Evolutionary conservation across 2,113 vertebrate species (phyloP).

Genomic region (Prochilodus magdalenae): DNA sequence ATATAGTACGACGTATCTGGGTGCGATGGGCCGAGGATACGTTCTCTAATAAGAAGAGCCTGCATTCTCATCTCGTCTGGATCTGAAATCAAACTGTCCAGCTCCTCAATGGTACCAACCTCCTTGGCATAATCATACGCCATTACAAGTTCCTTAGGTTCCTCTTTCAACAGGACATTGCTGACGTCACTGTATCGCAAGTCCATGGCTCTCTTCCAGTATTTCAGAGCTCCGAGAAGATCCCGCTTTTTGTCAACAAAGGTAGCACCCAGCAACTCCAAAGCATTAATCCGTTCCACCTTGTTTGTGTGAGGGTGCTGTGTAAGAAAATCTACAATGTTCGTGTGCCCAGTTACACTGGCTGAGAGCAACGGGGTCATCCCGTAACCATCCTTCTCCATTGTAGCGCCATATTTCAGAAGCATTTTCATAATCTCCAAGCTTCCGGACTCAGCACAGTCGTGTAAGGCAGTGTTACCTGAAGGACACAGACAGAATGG

Average conservation of each 20-base stretch:
- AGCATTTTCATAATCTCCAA: constrained; percentile 98
- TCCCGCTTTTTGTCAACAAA: constrained; percentile 99
- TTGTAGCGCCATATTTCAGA: constrained; percentile 92
- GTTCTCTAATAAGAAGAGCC: constrained; percentile 93
- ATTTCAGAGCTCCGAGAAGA: constrained; percentile 94
- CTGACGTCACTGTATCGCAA: constrained; percentile 89
- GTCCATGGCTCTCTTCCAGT: constrained; percentile 98
- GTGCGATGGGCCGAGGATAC: constrained; percentile 95
- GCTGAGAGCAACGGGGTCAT: constrained; percentile 98
- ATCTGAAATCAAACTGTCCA: constrained; percentile 95
- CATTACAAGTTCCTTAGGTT: constrained; percentile 91
- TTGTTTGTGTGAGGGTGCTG: constrained; percentile 89
- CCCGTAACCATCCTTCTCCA: constrained; percentile 97
- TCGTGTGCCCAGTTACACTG: constrained; percentile 97
- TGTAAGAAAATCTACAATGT: constrained; percentile 96
- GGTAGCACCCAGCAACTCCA: constrained; percentile 95
- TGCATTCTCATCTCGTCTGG: constrained; percentile 99
- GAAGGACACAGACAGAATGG: constrained; percentile 32
- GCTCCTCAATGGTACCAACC: constrained; percentile 88
- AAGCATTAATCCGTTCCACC: constrained; percentile 88
- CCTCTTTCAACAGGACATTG: constrained; percentile 86
- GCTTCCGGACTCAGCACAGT: constrained; percentile 98
- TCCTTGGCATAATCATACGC: constrained; percentile 96
- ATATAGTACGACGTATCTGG: constrained; percentile 99
- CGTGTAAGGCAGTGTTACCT: constrained; percentile 97